phyloP scores from a whole-genome alignment of 1,140 invertebrate genomes.

The Leguminivora glycinivorella region DNA sequence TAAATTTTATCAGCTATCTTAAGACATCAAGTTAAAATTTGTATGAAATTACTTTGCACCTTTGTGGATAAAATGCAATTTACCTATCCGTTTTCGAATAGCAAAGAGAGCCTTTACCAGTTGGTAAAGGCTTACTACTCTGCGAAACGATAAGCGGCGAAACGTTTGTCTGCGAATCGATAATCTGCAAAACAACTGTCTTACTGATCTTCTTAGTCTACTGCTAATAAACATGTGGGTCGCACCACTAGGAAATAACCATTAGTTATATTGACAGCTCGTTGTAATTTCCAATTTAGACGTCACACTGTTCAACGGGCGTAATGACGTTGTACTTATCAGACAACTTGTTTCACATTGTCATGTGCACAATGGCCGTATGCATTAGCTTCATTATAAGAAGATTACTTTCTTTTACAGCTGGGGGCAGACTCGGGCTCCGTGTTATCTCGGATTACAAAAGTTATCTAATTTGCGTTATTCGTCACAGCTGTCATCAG shows the following conservation, averaged over 20 bases:
- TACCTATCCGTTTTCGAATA: too few species aligned
- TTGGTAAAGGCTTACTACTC: too few species aligned
- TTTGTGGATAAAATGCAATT: too few species aligned
- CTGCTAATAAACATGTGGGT: slow-evolving; percentile 45
- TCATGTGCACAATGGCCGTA: slow-evolving; percentile 32
- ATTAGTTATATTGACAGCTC: slow-evolving; percentile 63
- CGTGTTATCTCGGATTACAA: slow-evolving; percentile 30
- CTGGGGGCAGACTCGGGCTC: background rate
- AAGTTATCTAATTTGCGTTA: slow-evolving; percentile 19
- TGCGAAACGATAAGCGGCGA: background rate
- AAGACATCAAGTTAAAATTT: too few species aligned
- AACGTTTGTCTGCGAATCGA: background rate
- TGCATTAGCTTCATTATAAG: slow-evolving; percentile 9
- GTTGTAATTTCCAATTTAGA: slow-evolving; percentile 56
- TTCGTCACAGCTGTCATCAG: background rate
- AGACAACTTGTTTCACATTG: slow-evolving; percentile 37
- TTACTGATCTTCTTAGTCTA: background rate
- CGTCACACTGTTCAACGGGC: slow-evolving; percentile 31
- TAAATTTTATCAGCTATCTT: too few species aligned
- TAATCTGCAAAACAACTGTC: background rate
- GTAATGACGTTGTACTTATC: slow-evolving; percentile 27
- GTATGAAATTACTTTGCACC: too few species aligned
- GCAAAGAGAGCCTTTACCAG: too few species aligned
- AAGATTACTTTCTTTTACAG: slow-evolving; percentile 33
- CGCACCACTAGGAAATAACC: slow-evolving; percentile 53